Evolutionary conservation across 2,113 vertebrate genomes (phyloP), one percentile per base, ranked within the genome.

Genomic region (Oryzias celebensis): DNA sequence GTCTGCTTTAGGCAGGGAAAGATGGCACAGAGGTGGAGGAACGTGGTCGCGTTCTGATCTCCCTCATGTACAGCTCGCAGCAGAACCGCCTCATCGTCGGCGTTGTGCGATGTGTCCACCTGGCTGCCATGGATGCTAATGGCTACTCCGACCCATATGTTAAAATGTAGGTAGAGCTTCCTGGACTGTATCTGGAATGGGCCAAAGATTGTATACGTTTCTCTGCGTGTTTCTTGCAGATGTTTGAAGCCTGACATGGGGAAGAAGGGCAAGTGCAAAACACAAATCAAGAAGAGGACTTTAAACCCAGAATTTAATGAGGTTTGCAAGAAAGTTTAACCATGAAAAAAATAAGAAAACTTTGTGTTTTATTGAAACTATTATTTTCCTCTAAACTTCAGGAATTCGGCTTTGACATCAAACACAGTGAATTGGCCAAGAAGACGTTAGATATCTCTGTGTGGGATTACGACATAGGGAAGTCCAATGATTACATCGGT

Each of bases 381-480:
- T 64, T 2, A 4, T 23, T 60, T 24, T 63, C 15, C 50, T 13
- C 81, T 50, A 2, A 54, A 52, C 80, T 78, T 23, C 78, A 99
- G 97, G 97, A 99, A 84, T 99, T 99, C 81, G 92, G 94, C 91
- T 98, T 95, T 12, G 96, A 98, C 12, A 95, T 99, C 84, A 99
- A 99, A 81, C 97, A 98, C 80, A 93, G 93, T 17, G 92, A 99
- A 43, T 91, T 99, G 82, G 97, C 97, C 1, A 99, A 99, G 93
- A 99, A 99, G 79, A 93, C 89, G 0, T 92, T 99, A 88, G 96
- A 98, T 58, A 91, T 99, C 82, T 96, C 97, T 0, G 97, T 99
- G 75, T 99, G 97, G 97, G 97, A 99, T 90, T 99, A 99, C 0
- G 97, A 99, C 74, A 98, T 99, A 0, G 96, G 97, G 2, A 99